Conservation (phyloP, 2,888 invertebrate genomes). For the Pterostichus niger region DNA sequence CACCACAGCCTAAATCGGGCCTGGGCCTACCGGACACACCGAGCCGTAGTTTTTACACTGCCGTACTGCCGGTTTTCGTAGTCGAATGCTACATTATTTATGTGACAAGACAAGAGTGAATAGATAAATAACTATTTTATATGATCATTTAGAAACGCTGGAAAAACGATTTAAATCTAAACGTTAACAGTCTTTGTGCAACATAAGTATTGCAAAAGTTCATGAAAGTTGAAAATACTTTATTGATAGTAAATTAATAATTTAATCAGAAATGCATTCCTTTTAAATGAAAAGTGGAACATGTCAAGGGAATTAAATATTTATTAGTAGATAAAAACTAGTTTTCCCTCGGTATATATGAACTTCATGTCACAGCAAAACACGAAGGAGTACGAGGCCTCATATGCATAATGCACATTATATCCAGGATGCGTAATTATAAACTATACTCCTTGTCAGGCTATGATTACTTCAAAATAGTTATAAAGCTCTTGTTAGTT, state of each 20-base stretch:
- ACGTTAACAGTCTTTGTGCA: too few relatives aligned
- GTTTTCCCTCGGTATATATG: background rate
- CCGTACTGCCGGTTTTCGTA: too few relatives aligned
- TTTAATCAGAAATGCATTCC: background rate
- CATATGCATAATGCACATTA: constrained; percentile 2
- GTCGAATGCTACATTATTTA: too few relatives aligned
- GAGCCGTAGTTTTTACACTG: too few relatives aligned
- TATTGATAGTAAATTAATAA: background rate
- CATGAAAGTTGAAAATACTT: background rate
- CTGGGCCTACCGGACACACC: too few relatives aligned
- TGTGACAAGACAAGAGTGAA: too few relatives aligned
- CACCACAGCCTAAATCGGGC: too few relatives aligned
- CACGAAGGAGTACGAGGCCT: background rate
- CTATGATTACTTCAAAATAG: background rate
- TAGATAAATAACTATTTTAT: too few relatives aligned
- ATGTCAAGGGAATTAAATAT: background rate
- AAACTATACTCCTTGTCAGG: background rate
- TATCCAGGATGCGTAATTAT: background rate
- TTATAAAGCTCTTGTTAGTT: too few relatives aligned
- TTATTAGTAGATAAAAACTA: background rate
- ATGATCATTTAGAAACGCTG: too few relatives aligned
- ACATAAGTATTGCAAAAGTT: too few relatives aligned
- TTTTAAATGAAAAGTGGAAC: background rate
- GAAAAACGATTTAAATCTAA: too few relatives aligned
- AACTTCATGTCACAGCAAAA: background rate